Base-by-base conservation (phyloP, 2,888 invertebrate species). In the Mesorhabditis sp. region DNA sequence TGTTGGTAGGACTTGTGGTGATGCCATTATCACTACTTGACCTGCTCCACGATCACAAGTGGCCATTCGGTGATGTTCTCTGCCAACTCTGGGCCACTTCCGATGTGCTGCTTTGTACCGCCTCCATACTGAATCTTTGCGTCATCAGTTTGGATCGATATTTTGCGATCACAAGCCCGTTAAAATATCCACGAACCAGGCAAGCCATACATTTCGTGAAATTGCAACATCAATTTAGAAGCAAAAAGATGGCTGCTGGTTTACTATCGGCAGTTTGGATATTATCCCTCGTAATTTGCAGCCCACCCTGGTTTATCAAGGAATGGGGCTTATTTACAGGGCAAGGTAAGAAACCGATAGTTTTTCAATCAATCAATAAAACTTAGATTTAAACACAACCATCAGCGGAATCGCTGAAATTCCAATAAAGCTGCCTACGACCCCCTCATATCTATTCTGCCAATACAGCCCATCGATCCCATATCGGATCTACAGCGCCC, bases 401-500 rank as follows among this genome's bases (percentile, higher is more conserved):
- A 2, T n/a, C 45, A 50, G 3, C 13, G 7, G 7, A 10, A 13
- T 61, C 13, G 13, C 6, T 58, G 41, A 61, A 42, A 69, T 66
- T 50, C 15, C n/a, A 72, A 72, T 50, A 45, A 62, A 28, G 28
- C 28, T 6, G 5, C 63, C 7, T 2, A 13, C 58, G 58, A 50
- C 58, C 7, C 7, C n/a, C 58, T n/a, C 10, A 50, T 69, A 69
- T 45, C 67, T 67, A 3, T 81, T 83, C 70, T 86, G 86, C 75
- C 82, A 74, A 61, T 86, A 86, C 70, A 81, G 83, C 5, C 77
- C 76, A n/a, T 82, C 83, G 4, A 76, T 83, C 5, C 74, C 82
- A n/a, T 87, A 87, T 75, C 82, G 87, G 15, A 83, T 87, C 65
- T 87, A 87, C 79, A 86, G 88, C 10, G 87, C 88, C 4, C 76